Conservation (phyloP, 2,113 vertebrate genomes). For the Serilophus lunatus region DNA sequence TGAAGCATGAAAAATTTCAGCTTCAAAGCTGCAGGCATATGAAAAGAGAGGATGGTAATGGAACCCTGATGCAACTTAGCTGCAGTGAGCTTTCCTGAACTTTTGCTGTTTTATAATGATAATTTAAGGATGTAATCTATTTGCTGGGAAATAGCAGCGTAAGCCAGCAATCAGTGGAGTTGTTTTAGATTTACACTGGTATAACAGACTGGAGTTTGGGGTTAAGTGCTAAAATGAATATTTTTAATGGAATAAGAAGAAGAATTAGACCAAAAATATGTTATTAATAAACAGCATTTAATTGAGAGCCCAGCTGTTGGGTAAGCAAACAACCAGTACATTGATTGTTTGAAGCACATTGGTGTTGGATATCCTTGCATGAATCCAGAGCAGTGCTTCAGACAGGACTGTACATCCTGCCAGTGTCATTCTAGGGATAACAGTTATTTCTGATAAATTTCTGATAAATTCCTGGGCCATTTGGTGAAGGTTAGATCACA, state of each 20-base stretch:
- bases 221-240: neutral
- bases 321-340: neutral
- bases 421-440: neutral
- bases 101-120: neutral
- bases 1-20: neutral
- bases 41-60: neutral
- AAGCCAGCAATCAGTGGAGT: neutral
- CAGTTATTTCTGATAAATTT: neutral
- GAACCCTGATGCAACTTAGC: neutral
- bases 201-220: neutral
- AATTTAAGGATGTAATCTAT: neutral
- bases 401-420: neutral
- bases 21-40: neutral
- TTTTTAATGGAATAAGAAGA: constrained; percentile 9
- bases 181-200: neutral
- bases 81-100: neutral
- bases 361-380: neutral
- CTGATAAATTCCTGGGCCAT: neutral
- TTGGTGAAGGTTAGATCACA: neutral
- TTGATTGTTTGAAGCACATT: neutral
- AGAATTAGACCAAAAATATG: neutral
- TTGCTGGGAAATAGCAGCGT: neutral
- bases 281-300: neutral
- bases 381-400: neutral
- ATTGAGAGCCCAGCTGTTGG: neutral